Base-by-base conservation (phyloP, 2,797 vertebrate genomes). In the Tokudaia muenninki region DNA sequence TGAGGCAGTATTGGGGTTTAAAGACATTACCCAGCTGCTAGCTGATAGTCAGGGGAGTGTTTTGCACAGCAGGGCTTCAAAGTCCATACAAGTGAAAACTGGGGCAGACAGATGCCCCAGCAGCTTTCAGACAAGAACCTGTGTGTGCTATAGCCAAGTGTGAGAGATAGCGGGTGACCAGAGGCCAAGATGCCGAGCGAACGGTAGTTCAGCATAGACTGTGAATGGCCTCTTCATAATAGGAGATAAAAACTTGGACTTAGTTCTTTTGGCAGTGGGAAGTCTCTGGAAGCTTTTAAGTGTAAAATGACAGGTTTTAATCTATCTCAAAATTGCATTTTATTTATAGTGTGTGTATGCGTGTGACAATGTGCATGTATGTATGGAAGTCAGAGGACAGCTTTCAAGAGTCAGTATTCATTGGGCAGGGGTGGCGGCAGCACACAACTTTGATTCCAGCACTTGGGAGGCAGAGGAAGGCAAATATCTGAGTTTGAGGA, bases 281-380 rank as follows among this genome's bases (percentile, higher is more conserved):
- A 95, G 63, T 37, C 34, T 70, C 41, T 87, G 81, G 75, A 90
- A 94, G 41, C n/a, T 83, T 83, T 75, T 52, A 70, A 86, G 22
- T 61, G 95, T 22, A 93, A 95, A 87, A 94, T 31, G 92, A 11
- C 70, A 50, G 29, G 10, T 97, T 94, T 83, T 44, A 0, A 57
- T 84, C 77, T 90, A 29, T 79, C 92, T 92, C 81, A 92, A 83
- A 44, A 47, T 34, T 65, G 16, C 59, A 26, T 47, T 63, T 84
- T 65, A 34, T 65, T 86, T 67, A 13, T 21, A 34, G 61, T 65
- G 24, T 41, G 37, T 26, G 57, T 44, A 24, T 16, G 37, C 14
- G 41, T 24, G 17, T 83, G 29, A 31, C 17, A 12, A 29, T 50
- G 3, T 47, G 24, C 34, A 31, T 11, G 81, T 50, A 16, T 10